Base-by-base conservation (phyloP, 2,113 vertebrate genomes). In the Sciurus niger region DNA sequence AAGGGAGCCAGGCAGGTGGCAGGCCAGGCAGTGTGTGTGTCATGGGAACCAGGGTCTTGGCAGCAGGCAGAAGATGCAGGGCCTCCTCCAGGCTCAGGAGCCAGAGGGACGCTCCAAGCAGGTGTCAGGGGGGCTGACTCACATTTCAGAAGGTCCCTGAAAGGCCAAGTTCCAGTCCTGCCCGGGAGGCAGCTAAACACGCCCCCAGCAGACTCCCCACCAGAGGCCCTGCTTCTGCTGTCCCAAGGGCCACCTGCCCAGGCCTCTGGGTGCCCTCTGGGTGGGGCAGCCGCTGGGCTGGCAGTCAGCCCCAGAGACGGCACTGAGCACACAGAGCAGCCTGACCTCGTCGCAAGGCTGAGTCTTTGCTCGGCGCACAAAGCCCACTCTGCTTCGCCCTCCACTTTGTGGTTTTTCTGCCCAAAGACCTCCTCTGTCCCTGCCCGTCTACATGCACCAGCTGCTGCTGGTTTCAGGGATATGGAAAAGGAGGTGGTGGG, bases 21-120 rank as follows among this genome's bases (percentile, higher is more conserved):
- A 58, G 72, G 18, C 8, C 34, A 37, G 6, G 7, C 58, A 0
- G 58, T 40, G 40, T 40, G 40, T 40, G 40, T 40, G 40, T 40
- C 40, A 20, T 22, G 55, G n/a, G 4, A 6, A 3, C 68, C 30
- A 1, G 51, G 51, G 55, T 1, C 1, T 0, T 0, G 17, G 14
- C 18, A 5, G 67, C 48, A 40, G 74, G 37, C 6, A 40, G 3
- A 7, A 8, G 28, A 24, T 0, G 7, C 48, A 51, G 34, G 11
- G 17, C 51, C 28, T 16, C 55, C 5, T 0, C 2, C 0, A 14
- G 82, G 32, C 11, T 2, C 2, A 0, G 34, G 18, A 8, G n/a
- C 65, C 28, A 13, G 7, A 20, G 8, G 14, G 24, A 22, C 30
- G 22, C 2, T 16, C 48, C 18, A 14, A 30, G 83, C 4, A 4